Conservation (phyloP, 2,797 vertebrate species). For the Petrocephalus sullivani region DNA sequence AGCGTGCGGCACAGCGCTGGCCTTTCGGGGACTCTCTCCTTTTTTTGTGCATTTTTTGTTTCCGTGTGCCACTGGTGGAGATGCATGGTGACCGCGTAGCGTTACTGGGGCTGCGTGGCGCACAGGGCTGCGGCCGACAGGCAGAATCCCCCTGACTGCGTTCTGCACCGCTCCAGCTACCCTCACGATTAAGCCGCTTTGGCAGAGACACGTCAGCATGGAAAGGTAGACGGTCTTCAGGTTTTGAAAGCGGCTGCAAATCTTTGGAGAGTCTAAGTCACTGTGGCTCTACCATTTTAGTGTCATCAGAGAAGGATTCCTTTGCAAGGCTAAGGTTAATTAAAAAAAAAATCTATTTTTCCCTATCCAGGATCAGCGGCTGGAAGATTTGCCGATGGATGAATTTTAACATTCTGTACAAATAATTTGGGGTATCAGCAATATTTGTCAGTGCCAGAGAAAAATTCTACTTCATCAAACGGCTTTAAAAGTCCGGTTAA, state of each 20-base stretch:
- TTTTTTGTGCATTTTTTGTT: not conserved
- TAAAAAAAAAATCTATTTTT: not conserved
- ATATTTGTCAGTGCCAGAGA: not conserved
- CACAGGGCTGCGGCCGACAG: not conserved
- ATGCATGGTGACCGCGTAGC: not conserved
- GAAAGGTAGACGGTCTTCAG: not conserved
- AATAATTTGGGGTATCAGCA: not conserved
- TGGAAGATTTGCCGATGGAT: not conserved
- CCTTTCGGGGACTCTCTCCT: not conserved
- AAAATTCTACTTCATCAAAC: not conserved
- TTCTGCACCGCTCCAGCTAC: not conserved
- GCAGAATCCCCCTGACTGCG: not conserved
- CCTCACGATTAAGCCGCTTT: not conserved
- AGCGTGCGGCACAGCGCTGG: not conserved
- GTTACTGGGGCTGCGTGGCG: not conserved
- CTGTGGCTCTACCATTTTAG: not conserved
- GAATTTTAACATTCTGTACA: not conserved
- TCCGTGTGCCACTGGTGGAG: not conserved
- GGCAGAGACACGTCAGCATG: not conserved
- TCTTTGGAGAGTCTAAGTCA: not conserved
- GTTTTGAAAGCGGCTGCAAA: not conserved
- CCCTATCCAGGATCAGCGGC: not conserved
- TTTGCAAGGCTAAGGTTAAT: not conserved
- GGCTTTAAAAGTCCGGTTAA: conserved; percentile 3
- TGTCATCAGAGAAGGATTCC: not conserved